Evolutionary conservation across 2,113 vertebrate genomes (phyloP).

Genomic region (Phainopepla nitens): DNA sequence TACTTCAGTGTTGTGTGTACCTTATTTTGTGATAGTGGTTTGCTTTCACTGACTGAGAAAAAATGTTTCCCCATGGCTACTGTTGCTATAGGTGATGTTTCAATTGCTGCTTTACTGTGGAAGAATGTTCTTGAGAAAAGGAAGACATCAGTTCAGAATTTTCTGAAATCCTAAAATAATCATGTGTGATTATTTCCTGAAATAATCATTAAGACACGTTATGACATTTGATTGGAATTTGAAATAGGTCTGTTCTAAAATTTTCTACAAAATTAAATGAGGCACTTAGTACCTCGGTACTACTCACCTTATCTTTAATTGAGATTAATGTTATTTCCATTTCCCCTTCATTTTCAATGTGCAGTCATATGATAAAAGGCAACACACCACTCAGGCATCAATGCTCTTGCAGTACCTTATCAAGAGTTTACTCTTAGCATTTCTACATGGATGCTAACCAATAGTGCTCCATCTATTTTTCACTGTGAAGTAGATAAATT

Average conservation of each 20-base stretch:
- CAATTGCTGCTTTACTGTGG: not conserved
- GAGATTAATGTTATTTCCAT: not conserved
- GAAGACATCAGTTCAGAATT: not conserved
- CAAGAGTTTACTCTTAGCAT: not conserved
- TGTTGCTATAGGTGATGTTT: constrained; percentile 50
- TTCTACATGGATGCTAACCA: not conserved
- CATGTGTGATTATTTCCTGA: not conserved
- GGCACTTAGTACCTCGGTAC: not conserved
- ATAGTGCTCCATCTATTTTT: not conserved
- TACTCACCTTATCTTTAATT: not conserved
- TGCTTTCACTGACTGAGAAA: not conserved
- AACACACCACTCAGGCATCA: not conserved
- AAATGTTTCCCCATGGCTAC: constrained; percentile 46
- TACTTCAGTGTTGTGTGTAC: not conserved
- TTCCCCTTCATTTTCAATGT: not conserved
- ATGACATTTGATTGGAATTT: not conserved
- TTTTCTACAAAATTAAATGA: not conserved
- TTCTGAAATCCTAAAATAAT: constrained; percentile 13
- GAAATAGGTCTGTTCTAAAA: not conserved
- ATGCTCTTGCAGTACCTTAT: not conserved
- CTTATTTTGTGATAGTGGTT: not conserved
- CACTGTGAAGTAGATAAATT: not conserved
- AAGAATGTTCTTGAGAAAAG: not conserved
- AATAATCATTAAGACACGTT: not conserved
- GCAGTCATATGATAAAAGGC: not conserved